Base-by-base conservation (phyloP, 2,113 vertebrate species). In the Pedetes capensis region DNA sequence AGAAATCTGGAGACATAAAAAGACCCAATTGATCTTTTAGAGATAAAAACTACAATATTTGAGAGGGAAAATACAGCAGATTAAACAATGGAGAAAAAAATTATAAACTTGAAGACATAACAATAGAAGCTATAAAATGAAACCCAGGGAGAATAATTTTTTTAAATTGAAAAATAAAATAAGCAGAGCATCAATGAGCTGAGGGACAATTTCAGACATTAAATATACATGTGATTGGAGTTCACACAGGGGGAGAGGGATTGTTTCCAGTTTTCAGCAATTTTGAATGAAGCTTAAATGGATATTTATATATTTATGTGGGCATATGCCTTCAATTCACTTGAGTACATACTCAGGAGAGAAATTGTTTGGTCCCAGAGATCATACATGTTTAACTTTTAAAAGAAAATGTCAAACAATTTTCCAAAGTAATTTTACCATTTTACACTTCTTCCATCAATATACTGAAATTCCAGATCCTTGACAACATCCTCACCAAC, bases 291-390 rank as follows among this genome's bases (percentile, higher is more conserved):
- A 95, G 9, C 49, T 66, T 8, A 51, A 74, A 71, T 81, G 32
- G 85, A 91, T 92, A 91, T 59, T 87, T 37, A 87, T 37, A 51
- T 80, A 84, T 81, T 95, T 95, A 39, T 64, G 10, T 85, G 34
- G 18, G 25, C n/a, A 2, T 59, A 27, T 51, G 8, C 11, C 49
- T 95, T 90, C 42, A 80, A 20, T 66, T 89, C 68, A 61, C 59
- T 81, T 39, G 53, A n/a, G 29, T 47, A 51, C 6, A 51, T 3
- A 57, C 20, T 14, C 9, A 69, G 37, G 61, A 91, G 49, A 89
- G 8, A 94, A 89, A 93, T 49, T 44, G 11, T 3, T 71, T 32
- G 11, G 11, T 85, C n/a, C 9, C 85, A 18, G 2, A 11, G 17
- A 85, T 72, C 27, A 29, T 71, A 16, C 20, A 84, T 81, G 8